These are phyloP conservation scores for Pristionchus fissidentatus DNA, from an alignment of 2,888 invertebrate genomes.

Conservation along the genomic window DNA sequence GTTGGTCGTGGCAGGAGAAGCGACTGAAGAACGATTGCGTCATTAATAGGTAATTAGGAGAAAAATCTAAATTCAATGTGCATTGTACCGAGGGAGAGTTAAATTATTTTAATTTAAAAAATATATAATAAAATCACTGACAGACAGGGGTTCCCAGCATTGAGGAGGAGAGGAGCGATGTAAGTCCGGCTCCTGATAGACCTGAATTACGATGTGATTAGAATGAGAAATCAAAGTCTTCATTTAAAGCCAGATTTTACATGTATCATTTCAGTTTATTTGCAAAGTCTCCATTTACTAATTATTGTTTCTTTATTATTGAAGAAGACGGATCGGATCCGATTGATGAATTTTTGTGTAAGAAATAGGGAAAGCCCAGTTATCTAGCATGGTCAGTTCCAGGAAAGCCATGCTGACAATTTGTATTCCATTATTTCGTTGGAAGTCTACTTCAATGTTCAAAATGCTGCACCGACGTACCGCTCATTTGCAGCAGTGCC, in stretches of 20 bases:
- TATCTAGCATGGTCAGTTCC: too few relatives aligned
- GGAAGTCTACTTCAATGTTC: too few relatives aligned
- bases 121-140: not conserved
- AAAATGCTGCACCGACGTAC: not conserved
- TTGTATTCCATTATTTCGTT: too few relatives aligned
- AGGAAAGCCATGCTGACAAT: too few relatives aligned
- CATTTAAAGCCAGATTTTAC: too few relatives aligned
- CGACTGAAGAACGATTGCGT: not conserved
- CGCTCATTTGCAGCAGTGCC: constrained; percentile 13
- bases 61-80: not conserved
- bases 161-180: not conserved
- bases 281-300: not conserved
- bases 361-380: too few relatives aligned
- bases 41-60: too few relatives aligned
- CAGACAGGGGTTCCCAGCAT: not conserved
- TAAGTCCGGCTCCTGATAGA: not conserved
- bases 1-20: not conserved
- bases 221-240: not conserved
- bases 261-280: too few relatives aligned
- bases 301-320: not conserved
- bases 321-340: too few relatives aligned
- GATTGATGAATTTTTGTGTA: too few relatives aligned
- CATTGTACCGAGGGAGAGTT: not conserved
- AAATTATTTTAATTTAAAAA: not conserved
- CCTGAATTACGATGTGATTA: not conserved